A percentile compares a stretch with the other conserved stretches of the same genome.
Evolutionary conservation across 2,888 invertebrate genomes (phyloP).

Genomic region (Campopleginae sp.): DNA sequence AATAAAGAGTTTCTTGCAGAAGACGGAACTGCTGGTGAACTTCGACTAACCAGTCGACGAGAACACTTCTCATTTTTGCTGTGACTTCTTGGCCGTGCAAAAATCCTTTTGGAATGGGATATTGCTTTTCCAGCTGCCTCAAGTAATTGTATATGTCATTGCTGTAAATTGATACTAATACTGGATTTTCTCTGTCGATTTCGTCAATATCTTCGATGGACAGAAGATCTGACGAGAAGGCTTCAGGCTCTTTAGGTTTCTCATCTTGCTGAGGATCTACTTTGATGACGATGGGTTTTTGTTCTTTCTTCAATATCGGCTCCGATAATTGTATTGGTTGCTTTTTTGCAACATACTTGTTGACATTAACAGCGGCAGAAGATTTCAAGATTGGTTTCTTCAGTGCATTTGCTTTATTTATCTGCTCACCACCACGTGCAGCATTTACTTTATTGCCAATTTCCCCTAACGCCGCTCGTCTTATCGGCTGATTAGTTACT

Average conservation of each 20-base stretch:
- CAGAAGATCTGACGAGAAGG: constrained; percentile 78
- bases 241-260: constrained; percentile 70
- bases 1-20: constrained; percentile 94
- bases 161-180: constrained; percentile 93
- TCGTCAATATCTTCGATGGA: constrained; percentile 90
- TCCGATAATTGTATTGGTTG: constrained; percentile 73
- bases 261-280: constrained; percentile 10
- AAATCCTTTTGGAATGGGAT: constrained; percentile 88
- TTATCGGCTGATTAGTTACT: constrained; percentile 70
- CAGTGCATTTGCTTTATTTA: constrained; percentile 31
- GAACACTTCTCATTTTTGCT: constrained; percentile 93
- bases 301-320: constrained; percentile 70
- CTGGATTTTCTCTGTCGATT: constrained; percentile 90
- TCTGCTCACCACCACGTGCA: constrained; percentile 80
- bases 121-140: constrained; percentile 89
- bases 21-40: constrained; percentile 95
- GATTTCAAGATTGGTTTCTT: constrained; percentile 30
- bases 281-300: constrained; percentile 49
- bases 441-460: constrained; percentile 85
- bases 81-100: constrained; percentile 90
- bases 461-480: constrained; percentile 85
- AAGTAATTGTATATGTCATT: constrained; percentile 96
- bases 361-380: constrained; percentile 2
- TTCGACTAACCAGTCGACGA: constrained; percentile 97
- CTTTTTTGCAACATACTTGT: constrained; percentile 72